These are phyloP conservation scores for Adrianichthys oophorus DNA, from an alignment of 2,797 vertebrate genomes.

Conservation along the genomic window DNA sequence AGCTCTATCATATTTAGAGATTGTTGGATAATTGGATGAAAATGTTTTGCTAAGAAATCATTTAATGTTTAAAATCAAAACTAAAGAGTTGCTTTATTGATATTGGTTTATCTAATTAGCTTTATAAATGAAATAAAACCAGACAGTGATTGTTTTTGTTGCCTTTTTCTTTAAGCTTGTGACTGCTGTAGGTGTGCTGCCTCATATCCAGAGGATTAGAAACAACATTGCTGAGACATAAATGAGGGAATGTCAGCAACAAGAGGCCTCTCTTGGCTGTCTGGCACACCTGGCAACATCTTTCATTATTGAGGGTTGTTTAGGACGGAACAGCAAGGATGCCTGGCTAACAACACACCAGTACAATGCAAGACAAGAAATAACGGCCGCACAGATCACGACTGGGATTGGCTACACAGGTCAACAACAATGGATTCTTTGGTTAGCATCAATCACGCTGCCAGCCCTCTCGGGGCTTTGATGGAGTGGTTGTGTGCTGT, in stretches of 20 bases:
- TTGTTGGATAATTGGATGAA: too few species aligned
- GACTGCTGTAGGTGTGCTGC: conserved; percentile 1
- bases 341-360: conserved; percentile 42
- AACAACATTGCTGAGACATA: conserved; percentile 40
- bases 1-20: too few species aligned
- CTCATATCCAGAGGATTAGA: conserved; percentile 43
- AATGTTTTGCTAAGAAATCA: too few species aligned
- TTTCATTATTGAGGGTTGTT: conserved; percentile 51
- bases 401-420: conserved; percentile 54
- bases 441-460: conserved; percentile 66
- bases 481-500: conserved; percentile 62
- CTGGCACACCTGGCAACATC: conserved; percentile 26
- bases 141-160: neutral
- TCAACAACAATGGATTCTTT: conserved; percentile 68
- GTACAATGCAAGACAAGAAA: conserved; percentile 38
- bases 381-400: conserved; percentile 45
- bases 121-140: neutral
- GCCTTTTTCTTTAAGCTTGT: neutral
- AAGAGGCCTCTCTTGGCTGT: conserved; percentile 28
- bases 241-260: conserved; percentile 43
- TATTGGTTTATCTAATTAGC: too few species aligned
- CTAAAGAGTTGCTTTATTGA: too few species aligned
- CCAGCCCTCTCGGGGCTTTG: conserved; percentile 52
- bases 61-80: too few species aligned
- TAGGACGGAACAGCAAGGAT: conserved; percentile 38